Conservation (phyloP, 2,113 vertebrate species). For the Podarcis cretensis region DNA sequence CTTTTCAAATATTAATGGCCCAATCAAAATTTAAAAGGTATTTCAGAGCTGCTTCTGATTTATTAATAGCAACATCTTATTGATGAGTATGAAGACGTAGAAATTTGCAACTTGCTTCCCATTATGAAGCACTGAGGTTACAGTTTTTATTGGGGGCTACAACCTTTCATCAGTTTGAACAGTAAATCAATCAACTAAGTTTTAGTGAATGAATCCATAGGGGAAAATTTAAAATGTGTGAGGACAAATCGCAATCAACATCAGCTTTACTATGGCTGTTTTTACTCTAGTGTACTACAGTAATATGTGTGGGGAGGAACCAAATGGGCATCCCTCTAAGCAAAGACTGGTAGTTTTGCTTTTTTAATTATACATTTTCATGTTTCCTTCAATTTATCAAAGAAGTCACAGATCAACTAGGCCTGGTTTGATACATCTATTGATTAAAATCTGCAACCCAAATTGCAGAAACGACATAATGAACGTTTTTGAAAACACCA, state of each 20-base stretch:
- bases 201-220: background rate
- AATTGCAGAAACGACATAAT: background rate
- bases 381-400: background rate
- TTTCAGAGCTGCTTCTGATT: constrained; percentile 38
- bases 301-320: background rate
- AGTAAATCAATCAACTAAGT: background rate
- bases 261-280: background rate
- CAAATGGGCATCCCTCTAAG: background rate
- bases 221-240: background rate
- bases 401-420: background rate
- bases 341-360: background rate
- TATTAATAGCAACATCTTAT: constrained; percentile 42
- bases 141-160: background rate
- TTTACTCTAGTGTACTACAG: background rate
- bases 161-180: background rate
- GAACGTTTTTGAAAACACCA: background rate
- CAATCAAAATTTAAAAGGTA: constrained; percentile 57
- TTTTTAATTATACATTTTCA: background rate
- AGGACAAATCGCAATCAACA: background rate
- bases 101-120: constrained; percentile 39
- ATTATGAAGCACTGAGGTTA: constrained; percentile 15
- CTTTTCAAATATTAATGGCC: constrained; percentile 53
- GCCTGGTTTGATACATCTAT: background rate
- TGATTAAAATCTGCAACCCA: background rate
- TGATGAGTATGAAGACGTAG: constrained; percentile 45